Evolutionary conservation across 2,888 invertebrate genomes (phyloP).

Genomic region (Helobdella robusta): DNA sequence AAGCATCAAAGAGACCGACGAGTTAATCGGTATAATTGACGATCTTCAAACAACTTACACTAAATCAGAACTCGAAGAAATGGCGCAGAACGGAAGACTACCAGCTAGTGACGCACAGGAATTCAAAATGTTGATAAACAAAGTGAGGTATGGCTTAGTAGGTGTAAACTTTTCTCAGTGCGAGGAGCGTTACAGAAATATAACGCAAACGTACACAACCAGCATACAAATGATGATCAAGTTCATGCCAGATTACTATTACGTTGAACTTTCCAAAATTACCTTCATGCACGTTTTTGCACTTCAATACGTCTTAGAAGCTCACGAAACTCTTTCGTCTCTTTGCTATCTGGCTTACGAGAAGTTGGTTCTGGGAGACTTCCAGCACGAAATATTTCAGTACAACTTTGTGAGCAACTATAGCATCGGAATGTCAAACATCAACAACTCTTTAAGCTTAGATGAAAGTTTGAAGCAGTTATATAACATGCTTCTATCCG

Average conservation of each 20-base stretch:
- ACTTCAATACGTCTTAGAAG: conserved; percentile 9
- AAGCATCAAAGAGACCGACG: too few species aligned
- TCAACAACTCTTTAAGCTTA: neutral
- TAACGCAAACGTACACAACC: neutral
- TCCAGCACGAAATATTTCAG: too few species aligned
- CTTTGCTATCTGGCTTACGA: conserved; percentile 1
- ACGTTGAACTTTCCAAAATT: neutral
- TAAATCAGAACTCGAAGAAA: too few species aligned
- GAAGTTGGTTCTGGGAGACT: neutral
- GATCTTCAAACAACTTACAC: neutral
- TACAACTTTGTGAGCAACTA: neutral
- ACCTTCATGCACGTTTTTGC: conserved; percentile 3
- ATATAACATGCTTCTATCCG: neutral
- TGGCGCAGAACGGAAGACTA: too few species aligned
- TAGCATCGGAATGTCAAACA: neutral
- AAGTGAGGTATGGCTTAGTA: too few species aligned
- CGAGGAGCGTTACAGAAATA: neutral
- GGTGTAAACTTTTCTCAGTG: neutral
- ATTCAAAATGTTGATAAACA: too few species aligned
- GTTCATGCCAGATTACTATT: neutral
- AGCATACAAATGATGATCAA: neutral
- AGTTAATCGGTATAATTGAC: too few species aligned
- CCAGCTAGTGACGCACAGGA: too few species aligned
- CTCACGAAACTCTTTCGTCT: neutral
- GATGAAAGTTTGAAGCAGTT: neutral